A percentile compares a stretch with the other conserved stretches of the same genome.
Evolutionary conservation across 2,113 vertebrate genomes (phyloP).

Genomic region (Pampusana beccarii): DNA sequence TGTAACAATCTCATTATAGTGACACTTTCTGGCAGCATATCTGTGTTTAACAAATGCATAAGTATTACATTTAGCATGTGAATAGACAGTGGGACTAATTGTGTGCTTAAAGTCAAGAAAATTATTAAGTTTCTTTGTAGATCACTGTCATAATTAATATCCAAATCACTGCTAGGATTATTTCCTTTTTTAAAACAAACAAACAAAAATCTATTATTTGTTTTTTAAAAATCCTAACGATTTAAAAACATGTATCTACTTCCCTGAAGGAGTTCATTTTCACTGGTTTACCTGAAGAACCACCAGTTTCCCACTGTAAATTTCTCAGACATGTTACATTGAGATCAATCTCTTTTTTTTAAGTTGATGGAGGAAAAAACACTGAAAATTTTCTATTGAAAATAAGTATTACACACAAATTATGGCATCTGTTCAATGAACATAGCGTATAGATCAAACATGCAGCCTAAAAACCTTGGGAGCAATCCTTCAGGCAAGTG

Average conservation of each 20-base stretch:
- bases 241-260: not conserved
- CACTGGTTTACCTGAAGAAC: not conserved
- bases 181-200: not conserved
- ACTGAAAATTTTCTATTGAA: not conserved
- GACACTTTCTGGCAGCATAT: not conserved
- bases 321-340: not conserved
- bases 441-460: not conserved
- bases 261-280: not conserved
- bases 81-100: not conserved
- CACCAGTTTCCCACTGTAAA: not conserved
- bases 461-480: not conserved
- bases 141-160: not conserved
- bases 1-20: not conserved
- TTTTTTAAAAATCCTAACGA: not conserved
- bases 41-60: not conserved
- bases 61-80: not conserved
- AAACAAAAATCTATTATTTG: not conserved
- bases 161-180: not conserved
- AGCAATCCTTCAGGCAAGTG: not conserved
- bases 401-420: not conserved
- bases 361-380: not conserved
- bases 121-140: not conserved
- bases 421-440: not conserved
- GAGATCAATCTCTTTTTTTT: not conserved
- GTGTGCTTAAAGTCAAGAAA: not conserved